phyloP scores from a whole-genome alignment of 2,113 vertebrate genomes.

The Harpagus bidentatus region DNA sequence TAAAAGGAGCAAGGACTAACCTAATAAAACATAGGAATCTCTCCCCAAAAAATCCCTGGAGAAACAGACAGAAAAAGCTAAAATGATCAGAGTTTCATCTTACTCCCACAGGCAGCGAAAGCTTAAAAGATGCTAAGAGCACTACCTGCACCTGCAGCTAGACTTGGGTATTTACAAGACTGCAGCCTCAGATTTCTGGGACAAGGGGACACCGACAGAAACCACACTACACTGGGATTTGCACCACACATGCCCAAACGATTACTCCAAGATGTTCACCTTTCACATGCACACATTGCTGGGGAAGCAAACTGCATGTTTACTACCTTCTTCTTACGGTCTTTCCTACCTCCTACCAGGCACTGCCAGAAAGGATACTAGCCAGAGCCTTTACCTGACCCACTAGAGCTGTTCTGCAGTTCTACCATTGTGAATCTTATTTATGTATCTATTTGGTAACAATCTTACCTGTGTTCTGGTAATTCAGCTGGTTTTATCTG shows the following conservation, averaged over 20 bases:
- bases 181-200: not conserved
- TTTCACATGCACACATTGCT: not conserved
- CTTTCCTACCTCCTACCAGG: not conserved
- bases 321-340: not conserved
- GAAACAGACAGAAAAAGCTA: not conserved
- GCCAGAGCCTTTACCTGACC: not conserved
- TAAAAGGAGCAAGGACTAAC: not conserved
- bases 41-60: not conserved
- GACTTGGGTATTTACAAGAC: not conserved
- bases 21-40: not conserved
- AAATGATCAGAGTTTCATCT: not conserved
- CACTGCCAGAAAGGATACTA: not conserved
- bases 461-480: slow-evolving; percentile 86
- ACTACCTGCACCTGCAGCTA: not conserved
- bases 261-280: not conserved
- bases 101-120: not conserved
- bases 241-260: not conserved
- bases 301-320: not conserved
- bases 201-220: not conserved
- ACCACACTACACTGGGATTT: not conserved
- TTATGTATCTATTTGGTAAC: not conserved
- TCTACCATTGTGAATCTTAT: not conserved
- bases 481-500: slow-evolving; percentile 84
- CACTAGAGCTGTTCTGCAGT: not conserved
- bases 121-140: not conserved